These are phyloP conservation scores for Pteruthius melanotis DNA, from an alignment of 2,113 vertebrate species.

Conservation along the genomic window DNA sequence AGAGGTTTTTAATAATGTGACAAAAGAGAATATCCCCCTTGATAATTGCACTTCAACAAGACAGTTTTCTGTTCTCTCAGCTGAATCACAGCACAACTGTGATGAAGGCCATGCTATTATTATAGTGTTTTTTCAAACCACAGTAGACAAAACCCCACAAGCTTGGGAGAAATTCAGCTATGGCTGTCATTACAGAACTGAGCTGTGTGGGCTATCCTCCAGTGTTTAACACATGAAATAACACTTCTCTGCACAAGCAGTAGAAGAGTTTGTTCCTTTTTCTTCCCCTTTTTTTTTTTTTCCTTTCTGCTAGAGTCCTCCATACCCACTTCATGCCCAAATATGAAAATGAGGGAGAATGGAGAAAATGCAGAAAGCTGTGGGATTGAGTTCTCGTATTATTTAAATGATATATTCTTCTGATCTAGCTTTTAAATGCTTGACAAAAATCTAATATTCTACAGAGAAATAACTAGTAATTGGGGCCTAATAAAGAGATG, in stretches of 20 bases:
- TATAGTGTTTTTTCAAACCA: neutral
- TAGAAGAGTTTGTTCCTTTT: fast-evolving
- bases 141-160: neutral
- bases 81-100: neutral
- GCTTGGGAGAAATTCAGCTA: neutral
- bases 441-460: neutral
- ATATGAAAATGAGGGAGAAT: neutral
- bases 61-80: neutral
- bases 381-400: neutral
- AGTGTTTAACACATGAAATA: neutral
- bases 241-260: neutral
- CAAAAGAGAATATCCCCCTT: neutral
- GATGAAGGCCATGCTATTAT: neutral
- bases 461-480: neutral
- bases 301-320: neutral
- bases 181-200: neutral
- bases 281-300: neutral
- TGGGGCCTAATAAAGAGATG: neutral
- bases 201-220: neutral
- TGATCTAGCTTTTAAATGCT: neutral
- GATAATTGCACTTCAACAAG: neutral
- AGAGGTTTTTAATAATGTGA: neutral
- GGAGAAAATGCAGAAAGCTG: neutral
- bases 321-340: neutral
- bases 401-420: neutral